Base-by-base conservation (phyloP, 1,140 invertebrate genomes). In the Armadillidium nasatum region DNA sequence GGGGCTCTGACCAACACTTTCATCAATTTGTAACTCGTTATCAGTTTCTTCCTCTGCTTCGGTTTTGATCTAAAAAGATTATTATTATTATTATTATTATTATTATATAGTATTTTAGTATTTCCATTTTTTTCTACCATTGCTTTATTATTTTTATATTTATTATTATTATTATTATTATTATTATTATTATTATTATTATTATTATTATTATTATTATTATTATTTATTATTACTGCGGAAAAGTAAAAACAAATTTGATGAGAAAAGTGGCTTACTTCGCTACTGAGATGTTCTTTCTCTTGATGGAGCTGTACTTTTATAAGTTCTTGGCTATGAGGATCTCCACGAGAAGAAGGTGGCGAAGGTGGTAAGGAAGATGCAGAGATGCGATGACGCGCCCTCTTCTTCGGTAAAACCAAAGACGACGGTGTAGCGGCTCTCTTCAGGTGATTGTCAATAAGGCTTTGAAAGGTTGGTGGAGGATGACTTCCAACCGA, bases 31-130 rank as follows among this genome's bases (percentile, higher is more conserved):
- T 4, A 78, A 72, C 46, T 78, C 77, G 45, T 71, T 74, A 33
- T 78, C 77, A 10, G 77, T 78, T 70, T 78, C 77, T 73, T 78
- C 77, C 22, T 74, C 74, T 33, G 77, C 70, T 72, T 78, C 77
- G 22, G 73, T 71, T 54, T 76, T 78, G 13, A 75, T 50, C 22
- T 44, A 15, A 74, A 75, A 33, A 6, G 6, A 33, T 33, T 33
- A 33, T 33, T 33, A 33, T 33, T 33, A 33, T 33, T 33, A 33
- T 6, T 33, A 33, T 33, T 3, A 33, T 33, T 33, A 33, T 33
- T 33, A 33, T 33, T 33, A n/a, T n/a, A n/a, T n/a, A n/a, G n/a
- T n/a, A n/a, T n/a, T n/a, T n/a, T n/a, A n/a, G n/a, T n/a, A n/a
- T n/a, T n/a, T n/a, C n/a, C n/a, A n/a, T n/a, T n/a, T n/a, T n/a